These are phyloP conservation scores for Epirrhoe tristata DNA, from an alignment of 2,888 invertebrate species.

Conservation along the genomic window DNA sequence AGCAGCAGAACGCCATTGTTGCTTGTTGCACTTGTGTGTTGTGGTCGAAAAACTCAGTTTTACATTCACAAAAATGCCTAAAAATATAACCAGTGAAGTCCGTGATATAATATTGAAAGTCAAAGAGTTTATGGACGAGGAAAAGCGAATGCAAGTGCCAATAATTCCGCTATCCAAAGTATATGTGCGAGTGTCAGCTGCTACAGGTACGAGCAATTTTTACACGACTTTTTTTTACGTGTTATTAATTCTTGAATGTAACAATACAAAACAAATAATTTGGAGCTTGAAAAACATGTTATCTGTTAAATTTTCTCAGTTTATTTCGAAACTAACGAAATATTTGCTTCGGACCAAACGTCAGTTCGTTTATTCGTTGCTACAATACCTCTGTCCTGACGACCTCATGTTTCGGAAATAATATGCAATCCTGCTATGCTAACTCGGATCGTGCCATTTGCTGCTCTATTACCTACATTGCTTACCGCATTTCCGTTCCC, in stretches of 20 bases:
- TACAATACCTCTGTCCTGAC: too few relatives aligned
- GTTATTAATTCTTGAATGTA: background rate
- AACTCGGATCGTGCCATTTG: too few relatives aligned
- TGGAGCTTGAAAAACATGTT: background rate
- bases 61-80: constrained; percentile 67
- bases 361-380: too few relatives aligned
- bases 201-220: constrained; percentile 62
- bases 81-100: constrained; percentile 78
- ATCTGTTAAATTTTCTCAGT: background rate
- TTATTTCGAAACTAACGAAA: background rate
- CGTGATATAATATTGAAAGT: constrained; percentile 81
- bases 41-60: constrained; percentile 3
- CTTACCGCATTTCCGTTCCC: too few relatives aligned
- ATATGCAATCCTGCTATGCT: too few relatives aligned
- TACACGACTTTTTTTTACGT: background rate
- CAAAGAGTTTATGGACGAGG: constrained; percentile 81
- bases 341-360: background rate
- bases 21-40: constrained; percentile 1
- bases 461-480: too few relatives aligned
- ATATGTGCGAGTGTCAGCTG: constrained; percentile 77
- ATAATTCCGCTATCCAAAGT: constrained; percentile 81
- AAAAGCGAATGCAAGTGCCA: constrained; percentile 81
- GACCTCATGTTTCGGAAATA: too few relatives aligned
- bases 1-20: background rate
- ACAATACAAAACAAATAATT: background rate